Evolutionary conservation across 1,140 invertebrate genomes (phyloP).

Genomic region (Papilio machaon): DNA sequence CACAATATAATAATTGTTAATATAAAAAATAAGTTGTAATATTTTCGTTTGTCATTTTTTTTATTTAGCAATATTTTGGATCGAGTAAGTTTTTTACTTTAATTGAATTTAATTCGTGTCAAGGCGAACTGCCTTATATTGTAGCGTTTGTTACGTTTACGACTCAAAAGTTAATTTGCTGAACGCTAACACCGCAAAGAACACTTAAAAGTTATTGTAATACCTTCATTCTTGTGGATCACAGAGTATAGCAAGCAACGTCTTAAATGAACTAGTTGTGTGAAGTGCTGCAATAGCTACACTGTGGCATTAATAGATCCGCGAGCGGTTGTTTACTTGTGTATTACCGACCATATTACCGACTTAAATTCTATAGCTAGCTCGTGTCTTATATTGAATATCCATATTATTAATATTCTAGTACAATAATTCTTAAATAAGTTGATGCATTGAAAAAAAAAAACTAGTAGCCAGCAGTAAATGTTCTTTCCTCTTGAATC

Average conservation of each 20-base stretch:
- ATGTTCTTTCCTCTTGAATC: too few relatives aligned
- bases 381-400: background rate
- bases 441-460: too few relatives aligned
- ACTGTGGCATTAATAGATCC: background rate
- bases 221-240: background rate
- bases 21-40: background rate
- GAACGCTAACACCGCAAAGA: too few relatives aligned
- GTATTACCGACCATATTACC: background rate
- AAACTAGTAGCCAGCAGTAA: too few relatives aligned
- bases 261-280: background rate
- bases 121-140: too few relatives aligned
- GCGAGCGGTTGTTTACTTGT: background rate
- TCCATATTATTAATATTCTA: background rate
- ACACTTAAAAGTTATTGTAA: background rate
- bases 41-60: background rate
- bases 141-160: too few relatives aligned
- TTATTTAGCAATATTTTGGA: too few relatives aligned
- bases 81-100: too few relatives aligned
- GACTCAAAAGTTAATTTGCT: too few relatives aligned
- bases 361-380: background rate
- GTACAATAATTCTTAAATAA: too few relatives aligned
- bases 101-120: too few relatives aligned
- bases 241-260: background rate
- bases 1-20: background rate
- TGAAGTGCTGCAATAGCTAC: background rate